Base-by-base conservation (phyloP, 2,888 invertebrate genomes). In the Brenthis hecate region DNA sequence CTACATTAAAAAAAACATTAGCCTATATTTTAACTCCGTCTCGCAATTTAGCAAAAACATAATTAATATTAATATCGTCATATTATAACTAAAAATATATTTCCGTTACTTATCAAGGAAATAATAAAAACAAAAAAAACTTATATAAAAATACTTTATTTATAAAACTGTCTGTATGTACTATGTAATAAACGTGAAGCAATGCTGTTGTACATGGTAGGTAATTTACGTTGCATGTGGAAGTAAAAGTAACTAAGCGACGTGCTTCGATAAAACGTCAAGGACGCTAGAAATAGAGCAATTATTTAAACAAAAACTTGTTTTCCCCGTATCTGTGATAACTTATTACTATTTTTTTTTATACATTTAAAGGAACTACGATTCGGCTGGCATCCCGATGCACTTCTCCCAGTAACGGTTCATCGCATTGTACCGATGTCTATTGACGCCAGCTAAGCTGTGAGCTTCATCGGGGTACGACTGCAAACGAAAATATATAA, bases 401-500 rank as follows among this genome's bases (percentile, higher is more conserved):
- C 95, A 95, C 56, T 93, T 91, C 48, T 83, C 85, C 94, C 95
- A 96, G 84, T 97, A 98, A 72, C 94, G 93, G 79, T 97, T 96
- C 93, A 98, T 96, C 0, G 96, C 95, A 78, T 95, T 94, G 87
- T 97, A 98, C 5, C 98, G 92, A 86, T 98, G 98, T n/a, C 94
- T 92, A 71, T 93, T 91, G 1, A 96, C 96, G 14, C 95, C 94
- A 0, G 82, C 80, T 75, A 98, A 89, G 48, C 94, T 93, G 85
- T 98, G 98, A 50, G 95, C 95, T 85, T 98, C 97, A 84, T 98
- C 98, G 0, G 98, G 96, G 81, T 98, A 98, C 11, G 94, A 95
- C 96, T 96, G 87, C 13, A 85, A 88, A 78, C 51, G 71, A 73
- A 53, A 56, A 36, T 32, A 43, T 4, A 36, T 36, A 36, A 36